Evolutionary conservation across 2,888 invertebrate species (phyloP).

Genomic region (Erebia aethiops): DNA sequence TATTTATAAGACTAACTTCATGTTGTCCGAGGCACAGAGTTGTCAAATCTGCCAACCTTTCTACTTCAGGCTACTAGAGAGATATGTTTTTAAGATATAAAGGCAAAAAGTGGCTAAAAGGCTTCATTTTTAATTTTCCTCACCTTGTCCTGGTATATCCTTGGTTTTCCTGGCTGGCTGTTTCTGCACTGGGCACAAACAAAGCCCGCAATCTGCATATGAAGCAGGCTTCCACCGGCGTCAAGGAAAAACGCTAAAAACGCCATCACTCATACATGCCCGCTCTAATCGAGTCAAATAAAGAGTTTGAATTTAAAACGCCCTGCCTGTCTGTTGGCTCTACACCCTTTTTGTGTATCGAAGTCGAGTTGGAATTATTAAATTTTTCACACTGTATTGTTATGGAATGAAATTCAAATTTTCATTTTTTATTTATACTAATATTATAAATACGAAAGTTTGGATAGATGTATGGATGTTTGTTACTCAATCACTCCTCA

Average conservation of each 20-base stretch:
- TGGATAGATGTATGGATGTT: too few relatives aligned
- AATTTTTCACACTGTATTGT: background rate
- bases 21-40: too few relatives aligned
- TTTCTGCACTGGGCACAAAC: conserved; percentile 35
- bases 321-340: conserved; percentile 7
- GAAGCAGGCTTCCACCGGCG: conserved; percentile 34
- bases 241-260: conserved; percentile 35
- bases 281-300: conserved; percentile 37
- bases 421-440: too few relatives aligned
- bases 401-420: too few relatives aligned
- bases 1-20: too few relatives aligned
- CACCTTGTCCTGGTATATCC: background rate
- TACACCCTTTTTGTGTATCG: background rate
- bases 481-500: too few relatives aligned
- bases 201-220: conserved; percentile 42
- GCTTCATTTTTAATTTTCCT: background rate
- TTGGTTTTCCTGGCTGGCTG: conserved; percentile 25
- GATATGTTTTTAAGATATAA: background rate
- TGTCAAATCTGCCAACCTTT: too few relatives aligned
- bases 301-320: conserved; percentile 24
- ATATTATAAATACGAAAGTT: too few relatives aligned
- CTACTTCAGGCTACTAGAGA: too few relatives aligned
- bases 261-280: conserved; percentile 28
- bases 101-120: background rate
- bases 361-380: background rate